Conservation (phyloP, 2,888 invertebrate genomes). For the Chloromyia formosa region DNA sequence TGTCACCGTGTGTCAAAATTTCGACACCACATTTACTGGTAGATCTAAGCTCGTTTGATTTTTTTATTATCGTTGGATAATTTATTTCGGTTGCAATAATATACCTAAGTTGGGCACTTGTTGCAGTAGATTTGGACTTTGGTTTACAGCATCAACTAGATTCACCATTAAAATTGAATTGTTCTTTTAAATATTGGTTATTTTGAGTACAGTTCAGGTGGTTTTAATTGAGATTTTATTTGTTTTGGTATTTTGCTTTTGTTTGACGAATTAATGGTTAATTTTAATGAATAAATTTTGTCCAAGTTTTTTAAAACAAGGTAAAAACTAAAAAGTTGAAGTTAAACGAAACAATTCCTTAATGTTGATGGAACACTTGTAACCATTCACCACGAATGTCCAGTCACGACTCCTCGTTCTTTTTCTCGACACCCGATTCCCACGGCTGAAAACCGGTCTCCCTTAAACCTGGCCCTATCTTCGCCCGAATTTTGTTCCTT, state of each 20-base stretch:
- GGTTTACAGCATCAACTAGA: not conserved
- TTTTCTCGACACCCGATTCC: no score
- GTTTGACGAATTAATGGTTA: not conserved
- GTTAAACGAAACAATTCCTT: constrained; percentile 20
- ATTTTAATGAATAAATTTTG: not conserved
- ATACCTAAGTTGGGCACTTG: no score
- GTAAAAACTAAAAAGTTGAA: not conserved
- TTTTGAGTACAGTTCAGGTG: constrained; percentile 44
- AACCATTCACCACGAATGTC: constrained; percentile 57
- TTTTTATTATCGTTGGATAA: no score
- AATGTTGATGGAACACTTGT: constrained; percentile 1
- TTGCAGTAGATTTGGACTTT: not conserved
- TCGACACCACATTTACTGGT: no score
- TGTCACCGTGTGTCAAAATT: not conserved
- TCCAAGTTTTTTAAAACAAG: not conserved
- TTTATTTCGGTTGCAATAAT: no score
- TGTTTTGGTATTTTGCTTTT: not conserved
- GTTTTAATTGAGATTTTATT: constrained; percentile 14
- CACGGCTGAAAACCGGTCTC: no score
- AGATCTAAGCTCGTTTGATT: no score
- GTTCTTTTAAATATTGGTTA: no score
- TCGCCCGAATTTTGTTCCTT: no score
- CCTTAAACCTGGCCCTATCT: no score
- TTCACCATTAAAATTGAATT: no score
- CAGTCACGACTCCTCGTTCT: constrained; percentile 65